Evolutionary conservation across 2,797 vertebrate species (phyloP), one percentile per base, ranked within the genome.

Genomic region (Toxotes lorentzi): DNA sequence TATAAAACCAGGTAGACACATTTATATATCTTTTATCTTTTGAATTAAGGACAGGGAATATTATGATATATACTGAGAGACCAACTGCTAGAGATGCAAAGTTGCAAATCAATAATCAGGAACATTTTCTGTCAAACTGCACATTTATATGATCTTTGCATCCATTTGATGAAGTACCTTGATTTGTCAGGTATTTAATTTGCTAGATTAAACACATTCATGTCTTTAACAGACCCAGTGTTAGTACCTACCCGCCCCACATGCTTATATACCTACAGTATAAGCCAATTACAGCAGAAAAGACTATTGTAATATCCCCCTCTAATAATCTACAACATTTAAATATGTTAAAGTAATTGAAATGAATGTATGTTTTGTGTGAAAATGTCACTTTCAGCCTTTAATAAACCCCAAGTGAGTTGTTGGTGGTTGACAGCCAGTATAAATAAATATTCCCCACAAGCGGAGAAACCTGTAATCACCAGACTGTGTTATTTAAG

Each of bases 121-220:
- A 30, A 30, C 24, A 8, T 7, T 17, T 54, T 54, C 51, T 53
- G 24, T 53, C 24, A 27, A 53, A 69, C 0, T 40, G 14, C 23
- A 75, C 50, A 70, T 73, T 16, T 32, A 19, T 51, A 35, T n/a
- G 9, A 43, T 61, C 30, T 65, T 43, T 58, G 5, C 23, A 54
- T 70, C 21, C 66, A 40, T 54, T 16, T 69, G 60, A 62, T 58
- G 35, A 58, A 12, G 50, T 61, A 48, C 16, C 12, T 51, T 43
- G 8, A 65, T 51, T 78, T 58, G 41, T 79, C 38, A 35, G 38
- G 8, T 56, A 64, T 57, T 59, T 53, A 23, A 59, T 74, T 70
- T 11, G 23, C 8, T 30, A 24, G 4, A 60, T 63, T 56, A 60
- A 24, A 38, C 14, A 53, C 58, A 40, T 61, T 58, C 12, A 38